phyloP scores from a whole-genome alignment of 2,888 invertebrate species.

The Synanthedon myopaeformis region DNA sequence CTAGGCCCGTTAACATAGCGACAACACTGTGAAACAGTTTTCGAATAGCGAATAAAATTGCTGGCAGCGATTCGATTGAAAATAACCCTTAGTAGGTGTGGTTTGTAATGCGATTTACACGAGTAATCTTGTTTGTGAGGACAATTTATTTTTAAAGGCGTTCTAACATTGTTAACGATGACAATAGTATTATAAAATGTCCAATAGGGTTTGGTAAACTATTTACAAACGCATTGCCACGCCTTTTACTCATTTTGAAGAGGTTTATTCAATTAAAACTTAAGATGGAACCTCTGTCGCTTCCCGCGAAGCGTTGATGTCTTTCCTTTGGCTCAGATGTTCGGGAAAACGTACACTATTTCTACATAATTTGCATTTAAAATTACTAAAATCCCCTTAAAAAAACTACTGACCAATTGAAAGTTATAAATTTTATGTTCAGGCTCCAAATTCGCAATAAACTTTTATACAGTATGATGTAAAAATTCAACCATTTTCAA shows the following conservation, averaged over 20 bases:
- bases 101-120: conserved; percentile 43
- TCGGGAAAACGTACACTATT: too few species aligned
- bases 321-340: neutral
- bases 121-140: conserved; percentile 29
- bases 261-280: neutral
- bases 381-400: too few species aligned
- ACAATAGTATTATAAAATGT: neutral
- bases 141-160: neutral
- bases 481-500: too few species aligned
- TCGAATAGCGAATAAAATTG: neutral
- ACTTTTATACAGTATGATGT: too few species aligned
- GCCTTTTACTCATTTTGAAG: conserved; percentile 13
- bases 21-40: neutral
- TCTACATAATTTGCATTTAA: too few species aligned
- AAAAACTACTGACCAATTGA: too few species aligned
- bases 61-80: neutral
- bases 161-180: neutral
- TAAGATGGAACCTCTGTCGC: neutral
- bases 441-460: too few species aligned
- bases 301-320: neutral
- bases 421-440: too few species aligned
- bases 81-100: conserved; percentile 30
- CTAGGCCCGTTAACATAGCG: neutral
- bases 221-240: conserved; percentile 17
- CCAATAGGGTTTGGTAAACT: conserved; percentile 7